Base-by-base conservation (phyloP, 1,140 invertebrate species). In the Rhysida immarginata region DNA sequence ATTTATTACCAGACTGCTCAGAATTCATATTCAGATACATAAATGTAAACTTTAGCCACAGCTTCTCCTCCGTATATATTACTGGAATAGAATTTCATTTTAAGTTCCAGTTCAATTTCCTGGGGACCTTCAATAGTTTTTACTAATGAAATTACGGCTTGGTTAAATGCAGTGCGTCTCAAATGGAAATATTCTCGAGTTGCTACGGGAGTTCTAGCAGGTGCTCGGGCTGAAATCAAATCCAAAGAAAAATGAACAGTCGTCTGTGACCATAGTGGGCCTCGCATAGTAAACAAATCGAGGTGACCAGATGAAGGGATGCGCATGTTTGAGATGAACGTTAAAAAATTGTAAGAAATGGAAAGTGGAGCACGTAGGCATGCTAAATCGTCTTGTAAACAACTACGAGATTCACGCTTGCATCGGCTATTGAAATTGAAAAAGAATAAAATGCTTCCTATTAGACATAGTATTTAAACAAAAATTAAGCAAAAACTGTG, bases 311-410 rank as follows among this genome's bases (percentile, higher is more conserved):
- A 71, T 1, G 72, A 64, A 0, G 86, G 81, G 5, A 94, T 76
- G 24, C 81, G 80, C 18, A 92, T 71, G 67, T 88, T 87, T 50
- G 87, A 85, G 0, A 87, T 82, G 61, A 96, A 83, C 0, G 87
- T 87, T 58, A 96, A 84, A 68, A 87, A 96, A 71, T 93, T 93
- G 73, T 83, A 92, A 2, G 87, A 90, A 64, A 84, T 85, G 51
- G 84, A 83, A 18, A 86, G 78, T 0, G 91, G 88, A 62, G 80
- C 78, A 5, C 78, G 78, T 11, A 83, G 73, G 61, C 90, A 94
- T 54, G 76, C 73, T 27, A 72, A 66, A 60, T 91, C 85, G 23
- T 77, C 74, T 1, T 78, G 68, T 13, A 73, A 75, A 63, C 90
- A 95, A 25, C 76, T 75, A 21, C 76, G 75, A 23, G 76, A 75